Evolutionary conservation across 2,888 invertebrate species (phyloP).

Genomic region (Cordilura impudica): DNA sequence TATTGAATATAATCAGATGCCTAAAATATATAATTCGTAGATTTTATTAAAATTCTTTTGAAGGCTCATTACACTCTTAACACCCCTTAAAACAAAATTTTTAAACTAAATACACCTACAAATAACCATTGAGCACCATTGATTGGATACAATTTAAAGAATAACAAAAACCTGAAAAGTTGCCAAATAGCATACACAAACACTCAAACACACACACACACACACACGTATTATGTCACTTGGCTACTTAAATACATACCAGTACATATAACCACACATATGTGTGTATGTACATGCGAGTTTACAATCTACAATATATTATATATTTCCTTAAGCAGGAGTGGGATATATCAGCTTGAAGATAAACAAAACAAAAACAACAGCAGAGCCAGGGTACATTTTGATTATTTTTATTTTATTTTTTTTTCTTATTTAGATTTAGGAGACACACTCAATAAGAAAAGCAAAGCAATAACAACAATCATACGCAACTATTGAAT

Average conservation of each 20-base stretch:
- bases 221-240: not conserved
- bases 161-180: not conserved
- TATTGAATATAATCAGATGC: too few relatives aligned
- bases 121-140: not conserved
- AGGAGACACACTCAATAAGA: conserved; percentile 36
- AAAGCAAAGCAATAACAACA: conserved; percentile 31
- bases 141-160: conserved; percentile 1
- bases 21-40: too few relatives aligned
- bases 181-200: not conserved
- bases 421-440: too few relatives aligned
- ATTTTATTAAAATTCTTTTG: too few relatives aligned
- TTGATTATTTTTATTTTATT: not conserved
- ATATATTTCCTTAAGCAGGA: not conserved
- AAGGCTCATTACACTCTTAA: too few relatives aligned
- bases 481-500: conserved; percentile 13
- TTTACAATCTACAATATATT: not conserved
- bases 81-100: not conserved
- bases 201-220: too few relatives aligned
- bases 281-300: too few relatives aligned
- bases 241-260: too few relatives aligned
- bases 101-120: not conserved
- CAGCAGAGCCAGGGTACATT: not conserved
- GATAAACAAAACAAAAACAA: not conserved
- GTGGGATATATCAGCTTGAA: not conserved
- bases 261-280: too few relatives aligned